Base-by-base conservation (phyloP, 2,888 invertebrate species). In the Campoplex nolae region DNA sequence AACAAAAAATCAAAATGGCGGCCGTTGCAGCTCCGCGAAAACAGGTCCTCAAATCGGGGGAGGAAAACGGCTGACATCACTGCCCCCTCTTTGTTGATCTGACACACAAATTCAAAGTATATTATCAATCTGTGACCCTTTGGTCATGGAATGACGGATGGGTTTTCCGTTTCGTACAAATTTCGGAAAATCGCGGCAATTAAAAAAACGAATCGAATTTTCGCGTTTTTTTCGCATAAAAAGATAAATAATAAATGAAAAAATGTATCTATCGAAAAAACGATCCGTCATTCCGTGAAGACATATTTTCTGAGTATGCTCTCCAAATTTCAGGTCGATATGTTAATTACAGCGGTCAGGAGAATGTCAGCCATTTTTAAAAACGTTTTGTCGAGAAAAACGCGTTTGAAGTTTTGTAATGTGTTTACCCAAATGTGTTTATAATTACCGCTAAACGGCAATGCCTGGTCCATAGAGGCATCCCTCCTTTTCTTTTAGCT, bases 241-340 rank as follows among this genome's bases (percentile, higher is more conserved):
- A 71, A 71, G 71, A 71, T 71, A 71, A 71, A 71, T 71, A 45
- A 71, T 71, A 71, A 71, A 71, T 71, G 51, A 51, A 71, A 71
- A 71, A 71, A 51, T 71, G 71, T 71, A 71, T 71, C 71, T 71
- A 38, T 71, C 32, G 71, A 51, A 51, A 71, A 71, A 71, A 48
- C 71, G 32, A 71, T 71, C 51, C 51, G 48, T 71, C 71, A 71
- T 71, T 70, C 38, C 38, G 38, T 38, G 38, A 38, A 38, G 38
- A 38, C 38, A 38, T 6, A 38, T 38, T 38, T 38, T 70, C 70
- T 70, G 70, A 42, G 48, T 70, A 70, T 70, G 70, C 70, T 70
- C 70, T 70, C 70, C 23, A 70, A 70, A 45, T 70, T 70, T 70
- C 70, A 70, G 70, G 70, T 70, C 70, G 45, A 70, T 70, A 70